Conservation (phyloP, 2,797 vertebrate species). For the Stomatorhinus walkeri region DNA sequence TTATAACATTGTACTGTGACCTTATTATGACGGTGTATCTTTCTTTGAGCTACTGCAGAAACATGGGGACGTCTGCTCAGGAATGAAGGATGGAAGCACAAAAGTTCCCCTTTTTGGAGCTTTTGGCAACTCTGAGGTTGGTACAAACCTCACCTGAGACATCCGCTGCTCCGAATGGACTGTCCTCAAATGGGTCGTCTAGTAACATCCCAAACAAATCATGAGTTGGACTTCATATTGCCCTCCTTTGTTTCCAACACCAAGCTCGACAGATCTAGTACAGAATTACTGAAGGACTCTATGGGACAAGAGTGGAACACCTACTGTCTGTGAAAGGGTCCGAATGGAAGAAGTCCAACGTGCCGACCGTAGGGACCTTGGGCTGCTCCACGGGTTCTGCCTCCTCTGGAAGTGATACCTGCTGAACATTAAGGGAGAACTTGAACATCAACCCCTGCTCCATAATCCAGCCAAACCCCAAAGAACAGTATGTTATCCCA, state of each 20-base stretch:
- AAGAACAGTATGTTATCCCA: conserved; percentile 39
- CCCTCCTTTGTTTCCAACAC: background rate
- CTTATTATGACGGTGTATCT: background rate
- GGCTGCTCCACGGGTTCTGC: conserved; percentile 42
- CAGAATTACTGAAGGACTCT: background rate
- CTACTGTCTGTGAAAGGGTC: conserved; percentile 87
- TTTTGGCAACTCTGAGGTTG: background rate
- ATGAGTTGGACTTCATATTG: background rate
- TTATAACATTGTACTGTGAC: background rate
- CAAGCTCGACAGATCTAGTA: background rate
- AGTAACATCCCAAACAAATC: conserved; percentile 34
- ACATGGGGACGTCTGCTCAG: background rate
- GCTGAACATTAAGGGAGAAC: background rate
- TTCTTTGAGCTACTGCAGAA: background rate
- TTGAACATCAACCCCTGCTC: conserved; percentile 25
- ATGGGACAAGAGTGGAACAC: conserved; percentile 36
- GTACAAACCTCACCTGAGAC: conserved; percentile 62
- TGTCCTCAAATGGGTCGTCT: conserved; percentile 90
- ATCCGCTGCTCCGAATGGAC: conserved; percentile 83
- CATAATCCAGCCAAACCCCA: conserved; percentile 36
- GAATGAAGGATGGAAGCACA: background rate
- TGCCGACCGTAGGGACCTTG: conserved; percentile 33
- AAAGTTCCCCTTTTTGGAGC: background rate
- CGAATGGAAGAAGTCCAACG: conserved; percentile 86
- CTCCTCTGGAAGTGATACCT: conserved; percentile 51